Evolutionary conservation across 2,888 invertebrate genomes (phyloP), one percentile per base, ranked within the genome.

Genomic region (Dasysyrphus tricinctus): DNA sequence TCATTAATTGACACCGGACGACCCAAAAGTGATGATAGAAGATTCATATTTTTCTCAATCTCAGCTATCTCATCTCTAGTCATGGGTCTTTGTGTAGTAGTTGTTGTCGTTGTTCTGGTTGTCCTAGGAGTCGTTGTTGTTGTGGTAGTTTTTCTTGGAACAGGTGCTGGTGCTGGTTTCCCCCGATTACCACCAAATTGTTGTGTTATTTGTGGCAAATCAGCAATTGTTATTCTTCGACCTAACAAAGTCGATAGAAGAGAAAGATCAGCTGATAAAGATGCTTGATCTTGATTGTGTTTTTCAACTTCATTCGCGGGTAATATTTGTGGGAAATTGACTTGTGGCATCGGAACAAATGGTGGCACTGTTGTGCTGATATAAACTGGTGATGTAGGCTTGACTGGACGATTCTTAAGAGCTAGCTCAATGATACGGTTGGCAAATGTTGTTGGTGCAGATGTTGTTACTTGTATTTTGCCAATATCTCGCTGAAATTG

Each of bases 361-460:
- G 85, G 37, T 1, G 88, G 80, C 12, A 82, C 77, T 93, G 78
- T 72, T 19, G 75, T 51, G 29, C 76, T 79, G 2, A 81, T 78
- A 0, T 74, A 73, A 1, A 87, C 81, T 14, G 86, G 82, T 12
- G 85, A 61, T 19, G 87, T 87, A 39, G 88, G 88, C 59, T 89
- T 87, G 11, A 69, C 54, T 14, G 44, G 63, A 39, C 88, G 88
- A 37, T 88, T 93, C 89, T 94, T 94, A 19, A 94, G 93, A 49
- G 94, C 94, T 32, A 94, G 90, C 61, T 94, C 94, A 88, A 94
- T 94, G 54, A 94, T 94, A 73, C 94, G 92, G 88, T 94, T 94
- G 32, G 94, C 94, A 81, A 94, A 91, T 19, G 93, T 88, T 49
- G 89, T 89, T 1, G 89, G 82, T 42, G 75, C 73, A 14, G 88